Base-by-base conservation (phyloP, 1,140 invertebrate species). In the Alviniconcha marisindica region DNA sequence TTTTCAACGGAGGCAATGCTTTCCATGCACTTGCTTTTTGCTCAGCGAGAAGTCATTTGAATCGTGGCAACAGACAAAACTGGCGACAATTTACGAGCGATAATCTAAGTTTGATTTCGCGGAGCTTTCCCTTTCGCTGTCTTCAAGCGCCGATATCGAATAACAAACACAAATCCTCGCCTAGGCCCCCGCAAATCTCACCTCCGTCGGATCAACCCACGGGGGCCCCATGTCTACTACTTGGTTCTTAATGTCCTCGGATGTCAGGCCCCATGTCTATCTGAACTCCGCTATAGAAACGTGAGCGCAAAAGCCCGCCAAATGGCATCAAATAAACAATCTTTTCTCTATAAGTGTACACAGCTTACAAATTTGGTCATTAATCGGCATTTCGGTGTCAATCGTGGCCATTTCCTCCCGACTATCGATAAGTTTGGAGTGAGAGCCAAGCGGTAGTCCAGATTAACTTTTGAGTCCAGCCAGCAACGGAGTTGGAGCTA, bases 321-420 rank as follows among this genome's bases (percentile, higher is more conserved):
- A 60, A 28, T 60, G 56, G n/a, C 56, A 60, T 60, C 21, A 21
- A 60, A 28, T 60, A 60, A 5, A 60, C 1, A 60, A 60, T 21
- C 56, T 2, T 28, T 60, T 1, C 1, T 28, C 21, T 60, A 28
- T 60, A 24, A n/a, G 56, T 60, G 56, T 60, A 66, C 63, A 31
- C 7, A 66, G 63, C 63, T 66, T 66, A 66, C 63, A 66, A 66
- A 31, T 66, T 66, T 66, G 63, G 63, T 66, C 63, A 66, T 66
- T 66, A 66, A 66, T 66, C 63, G 63, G 63, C 63, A 66, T 66
- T 66, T 33, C 63, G n/a, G 28, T 66, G 63, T 66, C 63, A 66
- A 66, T 66, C n/a, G 63, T 10, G 28, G 63, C n/a, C 63, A 12
- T 33, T 28, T 66, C 28, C n/a, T 7, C n/a, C n/a, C n/a, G 63